Evolutionary conservation across 1,140 invertebrate species (phyloP).

Genomic region (Formica selysi): DNA sequence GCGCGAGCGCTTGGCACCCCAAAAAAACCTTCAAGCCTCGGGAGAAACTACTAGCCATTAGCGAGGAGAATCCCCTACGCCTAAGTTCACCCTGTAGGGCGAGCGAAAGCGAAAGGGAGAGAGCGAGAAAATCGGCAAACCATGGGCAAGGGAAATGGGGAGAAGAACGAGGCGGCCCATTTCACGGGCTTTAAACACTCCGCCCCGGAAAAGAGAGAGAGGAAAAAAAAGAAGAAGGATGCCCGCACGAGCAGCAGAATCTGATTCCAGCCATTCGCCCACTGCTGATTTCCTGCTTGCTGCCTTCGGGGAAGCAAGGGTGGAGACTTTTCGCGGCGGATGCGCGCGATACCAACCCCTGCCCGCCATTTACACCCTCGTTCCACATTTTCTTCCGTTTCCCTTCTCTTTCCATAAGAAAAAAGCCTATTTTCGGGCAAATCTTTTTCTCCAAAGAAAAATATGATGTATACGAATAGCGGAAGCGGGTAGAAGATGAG

Average conservation of each 20-base stretch:
- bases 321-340: slow-evolving; percentile 46
- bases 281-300: slow-evolving; percentile 59
- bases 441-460: slow-evolving; percentile 21
- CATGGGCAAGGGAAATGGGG: not conserved
- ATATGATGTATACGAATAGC: slow-evolving; percentile 41
- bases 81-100: slow-evolving; percentile 17
- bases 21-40: slow-evolving; percentile 22
- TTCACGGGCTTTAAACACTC: slow-evolving; percentile 72
- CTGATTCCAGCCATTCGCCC: slow-evolving; percentile 42
- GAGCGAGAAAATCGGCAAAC: slow-evolving; percentile 25
- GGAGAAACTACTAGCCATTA: slow-evolving; percentile 50
- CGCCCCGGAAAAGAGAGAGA: slow-evolving; percentile 39
- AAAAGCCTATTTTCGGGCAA: slow-evolving; percentile 41
- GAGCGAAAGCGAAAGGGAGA: slow-evolving; percentile 51
- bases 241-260: slow-evolving; percentile 26
- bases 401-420: not conserved
- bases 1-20: slow-evolving; percentile 1
- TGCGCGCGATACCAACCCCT: slow-evolving; percentile 30
- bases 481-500: slow-evolving; percentile 17
- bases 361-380: not conserved
- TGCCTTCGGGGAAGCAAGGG: slow-evolving; percentile 31
- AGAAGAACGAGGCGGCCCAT: slow-evolving; percentile 47
- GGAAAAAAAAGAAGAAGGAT: slow-evolving; percentile 39
- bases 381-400: slow-evolving; percentile 2
- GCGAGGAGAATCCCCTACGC: slow-evolving; percentile 25